Evolutionary conservation across 2,888 invertebrate species (phyloP).

Genomic region (Heteropelma amictum): DNA sequence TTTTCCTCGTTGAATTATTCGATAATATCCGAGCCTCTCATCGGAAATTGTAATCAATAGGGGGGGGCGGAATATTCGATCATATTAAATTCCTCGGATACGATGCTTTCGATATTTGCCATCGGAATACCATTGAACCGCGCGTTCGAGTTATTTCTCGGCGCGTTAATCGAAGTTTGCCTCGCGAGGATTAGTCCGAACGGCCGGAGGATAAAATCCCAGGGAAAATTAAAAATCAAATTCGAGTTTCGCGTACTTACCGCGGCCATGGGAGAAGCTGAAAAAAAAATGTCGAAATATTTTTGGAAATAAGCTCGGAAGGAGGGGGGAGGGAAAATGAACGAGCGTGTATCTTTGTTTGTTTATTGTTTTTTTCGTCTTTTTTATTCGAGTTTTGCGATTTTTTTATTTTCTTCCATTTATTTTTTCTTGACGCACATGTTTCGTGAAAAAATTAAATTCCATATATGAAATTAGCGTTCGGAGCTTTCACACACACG

Average conservation of each 20-base stretch:
- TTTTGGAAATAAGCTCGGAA: no score
- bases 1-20: no score
- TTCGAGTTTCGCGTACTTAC: no score
- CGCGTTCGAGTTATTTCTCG: background rate
- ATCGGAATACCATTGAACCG: background rate
- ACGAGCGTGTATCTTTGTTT: no score
- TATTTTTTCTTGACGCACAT: constrained; percentile 78
- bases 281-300: no score
- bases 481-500: constrained; percentile 70
- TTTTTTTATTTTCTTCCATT: constrained; percentile 76
- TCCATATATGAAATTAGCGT: constrained; percentile 77
- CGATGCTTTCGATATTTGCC: background rate
- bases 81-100: background rate
- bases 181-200: no score
- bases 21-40: no score
- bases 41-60: background rate
- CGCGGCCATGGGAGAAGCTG: no score
- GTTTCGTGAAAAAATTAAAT: constrained; percentile 78
- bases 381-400: constrained; percentile 70
- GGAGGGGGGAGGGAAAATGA: no score
- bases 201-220: no score
- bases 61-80: background rate
- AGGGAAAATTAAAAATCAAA: no score
- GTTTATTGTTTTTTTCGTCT: no score
- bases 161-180: background rate